Evolutionary conservation across 2,113 vertebrate genomes (phyloP).

Genomic region (Mobula hypostoma): DNA sequence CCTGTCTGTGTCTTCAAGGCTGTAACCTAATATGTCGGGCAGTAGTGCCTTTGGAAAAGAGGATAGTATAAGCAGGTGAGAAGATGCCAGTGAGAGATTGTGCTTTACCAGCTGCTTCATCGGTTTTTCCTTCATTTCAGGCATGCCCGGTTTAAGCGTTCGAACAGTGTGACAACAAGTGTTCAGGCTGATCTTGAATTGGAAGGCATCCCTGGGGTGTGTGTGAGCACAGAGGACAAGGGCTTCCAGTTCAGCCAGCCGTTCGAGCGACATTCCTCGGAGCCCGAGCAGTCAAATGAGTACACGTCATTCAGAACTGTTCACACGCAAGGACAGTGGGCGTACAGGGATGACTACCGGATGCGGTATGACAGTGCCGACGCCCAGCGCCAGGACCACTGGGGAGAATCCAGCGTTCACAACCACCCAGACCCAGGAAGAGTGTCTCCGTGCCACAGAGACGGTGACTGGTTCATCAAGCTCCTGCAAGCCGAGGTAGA

Average conservation of each 20-base stretch:
- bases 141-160: conserved; percentile 89
- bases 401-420: conserved; percentile 79
- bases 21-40: neutral
- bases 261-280: conserved; percentile 90
- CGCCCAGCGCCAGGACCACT: conserved; percentile 64
- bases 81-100: neutral
- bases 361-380: conserved; percentile 75
- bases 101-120: neutral
- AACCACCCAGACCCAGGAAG: conserved; percentile 89
- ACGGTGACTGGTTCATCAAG: conserved; percentile 92
- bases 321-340: conserved; percentile 96
- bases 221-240: conserved; percentile 88
- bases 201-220: conserved; percentile 75
- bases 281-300: conserved; percentile 78
- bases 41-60: neutral
- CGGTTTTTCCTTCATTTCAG: conserved; percentile 51
- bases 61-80: neutral
- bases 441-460: conserved; percentile 84
- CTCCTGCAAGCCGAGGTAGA: conserved; percentile 90
- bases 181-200: conserved; percentile 95
- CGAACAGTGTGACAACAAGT: conserved; percentile 93
- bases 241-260: conserved; percentile 90
- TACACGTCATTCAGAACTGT: conserved; percentile 89
- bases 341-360: conserved; percentile 88
- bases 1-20: neutral